phyloP scores from a whole-genome alignment of 2,113 vertebrate genomes.

The Mungos mungo region DNA sequence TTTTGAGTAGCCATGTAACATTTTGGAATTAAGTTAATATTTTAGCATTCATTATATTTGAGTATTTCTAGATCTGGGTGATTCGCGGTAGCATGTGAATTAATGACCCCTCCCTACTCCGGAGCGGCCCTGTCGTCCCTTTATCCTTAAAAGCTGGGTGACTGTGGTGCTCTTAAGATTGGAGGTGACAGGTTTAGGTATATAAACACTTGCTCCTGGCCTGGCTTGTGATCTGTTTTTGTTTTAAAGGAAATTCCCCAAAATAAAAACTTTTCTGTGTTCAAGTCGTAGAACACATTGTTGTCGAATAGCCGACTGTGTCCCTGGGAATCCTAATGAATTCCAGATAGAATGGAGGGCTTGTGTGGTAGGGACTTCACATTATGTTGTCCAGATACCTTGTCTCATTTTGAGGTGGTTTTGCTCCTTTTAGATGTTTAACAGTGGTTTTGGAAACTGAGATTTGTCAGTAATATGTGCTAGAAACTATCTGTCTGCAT shows the following conservation, averaged over 20 bases:
- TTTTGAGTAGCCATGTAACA: not conserved
- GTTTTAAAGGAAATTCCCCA: constrained; percentile 40
- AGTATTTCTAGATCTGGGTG: not conserved
- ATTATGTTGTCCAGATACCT: not conserved
- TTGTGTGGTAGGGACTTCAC: not conserved
- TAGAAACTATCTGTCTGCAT: not conserved
- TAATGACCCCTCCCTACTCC: not conserved
- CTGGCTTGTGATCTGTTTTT: not conserved
- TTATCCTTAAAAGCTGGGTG: not conserved
- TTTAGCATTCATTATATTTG: not conserved
- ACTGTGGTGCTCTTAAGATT: not conserved
- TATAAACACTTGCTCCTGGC: not conserved
- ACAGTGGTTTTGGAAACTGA: constrained; percentile 30
- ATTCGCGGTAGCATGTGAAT: not conserved
- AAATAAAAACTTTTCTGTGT: not conserved
- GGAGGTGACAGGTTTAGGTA: not conserved
- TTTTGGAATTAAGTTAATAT: not conserved
- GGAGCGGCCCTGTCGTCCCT: too few species aligned
- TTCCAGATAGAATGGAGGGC: not conserved
- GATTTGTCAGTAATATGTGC: constrained; percentile 26
- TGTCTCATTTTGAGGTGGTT: constrained; percentile 37
- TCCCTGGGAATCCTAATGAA: not conserved
- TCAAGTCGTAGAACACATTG: not conserved
- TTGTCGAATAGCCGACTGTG: not conserved
- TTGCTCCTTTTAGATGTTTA: not conserved